Percentiles rank a stretch among this genome's conserved stretches.
phyloP scores from a whole-genome alignment of 2,797 vertebrate species.

The Danio albolineatus region DNA sequence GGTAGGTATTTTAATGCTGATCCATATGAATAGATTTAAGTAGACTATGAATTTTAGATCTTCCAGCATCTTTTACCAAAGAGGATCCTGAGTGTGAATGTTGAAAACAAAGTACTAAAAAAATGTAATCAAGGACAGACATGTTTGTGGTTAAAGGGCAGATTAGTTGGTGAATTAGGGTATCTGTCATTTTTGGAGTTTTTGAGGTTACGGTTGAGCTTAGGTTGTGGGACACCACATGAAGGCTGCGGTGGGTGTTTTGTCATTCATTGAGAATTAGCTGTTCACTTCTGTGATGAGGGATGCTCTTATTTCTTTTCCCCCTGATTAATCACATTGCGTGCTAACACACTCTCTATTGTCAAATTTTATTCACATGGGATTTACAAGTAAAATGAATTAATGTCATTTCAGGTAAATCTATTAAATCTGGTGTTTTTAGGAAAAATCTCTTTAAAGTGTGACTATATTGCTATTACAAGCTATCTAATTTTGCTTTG shows the following conservation, averaged over 20 bases:
- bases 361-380: too few species aligned
- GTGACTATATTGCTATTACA: too few species aligned
- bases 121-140: too few species aligned
- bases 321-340: not conserved
- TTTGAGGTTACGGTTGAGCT: constrained; percentile 1
- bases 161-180: not conserved
- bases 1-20: not conserved
- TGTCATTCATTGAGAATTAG: constrained; percentile 13
- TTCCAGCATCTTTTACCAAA: not conserved
- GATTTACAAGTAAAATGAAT: too few species aligned
- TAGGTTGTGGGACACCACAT: not conserved
- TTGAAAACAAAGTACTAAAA: too few species aligned
- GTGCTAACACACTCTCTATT: too few species aligned
- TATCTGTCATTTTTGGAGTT: not conserved
- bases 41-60: not conserved
- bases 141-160: not conserved
- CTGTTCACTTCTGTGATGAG: not conserved
- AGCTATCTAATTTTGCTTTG: too few species aligned
- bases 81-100: not conserved
- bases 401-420: too few species aligned
- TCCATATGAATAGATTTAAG: not conserved
- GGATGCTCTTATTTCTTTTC: not conserved
- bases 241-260: not conserved
- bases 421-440: too few species aligned
- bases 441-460: too few species aligned